Evolutionary conservation across 2,888 invertebrate species (phyloP), one percentile per base, ranked within the genome.

Genomic region (Dorcus parallelipipedus): DNA sequence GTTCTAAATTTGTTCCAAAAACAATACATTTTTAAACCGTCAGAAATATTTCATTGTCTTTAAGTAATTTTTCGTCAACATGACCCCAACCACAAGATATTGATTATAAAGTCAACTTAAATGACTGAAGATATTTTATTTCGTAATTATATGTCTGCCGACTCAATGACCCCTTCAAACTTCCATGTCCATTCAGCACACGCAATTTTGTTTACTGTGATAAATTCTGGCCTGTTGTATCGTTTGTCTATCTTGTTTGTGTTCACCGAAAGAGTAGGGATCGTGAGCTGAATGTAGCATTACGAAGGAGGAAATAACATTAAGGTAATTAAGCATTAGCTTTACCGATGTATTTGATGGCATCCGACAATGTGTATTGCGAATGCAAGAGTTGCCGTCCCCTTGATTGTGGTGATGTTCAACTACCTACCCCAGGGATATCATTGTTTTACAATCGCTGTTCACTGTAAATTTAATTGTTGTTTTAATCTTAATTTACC

Each of bases 91-190:
- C 14, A 14, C 14, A 62, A 61, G 61, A 60, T 69, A 70, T 70
- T 63, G 70, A 70, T 69, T 68, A 70, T 65, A 67, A 66, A 64
- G 64, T 65, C 63, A 70, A 69, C 62, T 70, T 68, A 68, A 70
- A 66, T 69, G 69, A 70, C 69, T 69, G 69, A 67, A 66, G 68
- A 62, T 66, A 69, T 69, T 70, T 70, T 70, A 69, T 70, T 69
- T 67, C 62, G 68, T 69, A 70, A 70, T 70, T 70, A 69, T 20
- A 20, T 65, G 66, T 54, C 59, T 57, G 65, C 65, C 64, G 26
- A 54, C 58, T 62, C 58, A 52, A 56, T 60, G 58, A 61, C 61
- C 60, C 59, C 62, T 61, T 57, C 58, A 48, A 51, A 60, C 59
- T 49, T 47, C 47, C 58, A 55, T 55, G 52, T 60, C 54, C 62